A percentile compares a stretch with the other conserved stretches of the same genome.
Conservation (phyloP, 2,888 invertebrate genomes). For the Thalpophila matura region DNA sequence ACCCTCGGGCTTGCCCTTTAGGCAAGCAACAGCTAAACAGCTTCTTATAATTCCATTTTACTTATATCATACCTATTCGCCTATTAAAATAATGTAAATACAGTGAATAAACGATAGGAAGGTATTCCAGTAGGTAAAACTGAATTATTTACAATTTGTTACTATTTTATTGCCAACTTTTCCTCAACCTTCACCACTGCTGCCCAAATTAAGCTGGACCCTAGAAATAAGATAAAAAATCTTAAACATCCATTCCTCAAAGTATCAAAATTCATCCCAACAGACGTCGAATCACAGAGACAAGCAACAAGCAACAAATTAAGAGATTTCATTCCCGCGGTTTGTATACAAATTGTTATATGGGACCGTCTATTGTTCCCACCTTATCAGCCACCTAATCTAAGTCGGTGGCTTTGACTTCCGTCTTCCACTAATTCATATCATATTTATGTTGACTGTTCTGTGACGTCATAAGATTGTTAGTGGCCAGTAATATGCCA, state of each 20-base stretch:
- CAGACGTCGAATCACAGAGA: constrained; percentile 76
- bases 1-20: too few species aligned
- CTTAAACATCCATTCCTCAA: constrained; percentile 57
- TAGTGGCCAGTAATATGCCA: constrained; percentile 20
- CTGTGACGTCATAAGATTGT: constrained; percentile 43
- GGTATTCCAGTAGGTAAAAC: too few species aligned
- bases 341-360: constrained; percentile 86
- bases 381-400: constrained; percentile 71
- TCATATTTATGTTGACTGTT: constrained; percentile 51
- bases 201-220: too few species aligned
- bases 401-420: constrained; percentile 70
- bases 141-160: too few species aligned
- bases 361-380: constrained; percentile 80
- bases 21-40: too few species aligned
- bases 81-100: too few species aligned
- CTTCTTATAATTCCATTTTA: too few species aligned
- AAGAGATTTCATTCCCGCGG: constrained; percentile 83
- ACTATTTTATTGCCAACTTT: too few species aligned
- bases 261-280: constrained; percentile 22
- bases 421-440: constrained; percentile 66
- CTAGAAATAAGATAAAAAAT: too few species aligned
- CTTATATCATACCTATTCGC: too few species aligned
- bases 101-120: too few species aligned
- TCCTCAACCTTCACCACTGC: too few species aligned
- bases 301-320: constrained; percentile 77